A percentile compares a stretch with the other conserved stretches of the same genome.
These are phyloP conservation scores for Mystacornis crossleyi DNA, from an alignment of 2,113 vertebrate genomes.

Conservation along the genomic window DNA sequence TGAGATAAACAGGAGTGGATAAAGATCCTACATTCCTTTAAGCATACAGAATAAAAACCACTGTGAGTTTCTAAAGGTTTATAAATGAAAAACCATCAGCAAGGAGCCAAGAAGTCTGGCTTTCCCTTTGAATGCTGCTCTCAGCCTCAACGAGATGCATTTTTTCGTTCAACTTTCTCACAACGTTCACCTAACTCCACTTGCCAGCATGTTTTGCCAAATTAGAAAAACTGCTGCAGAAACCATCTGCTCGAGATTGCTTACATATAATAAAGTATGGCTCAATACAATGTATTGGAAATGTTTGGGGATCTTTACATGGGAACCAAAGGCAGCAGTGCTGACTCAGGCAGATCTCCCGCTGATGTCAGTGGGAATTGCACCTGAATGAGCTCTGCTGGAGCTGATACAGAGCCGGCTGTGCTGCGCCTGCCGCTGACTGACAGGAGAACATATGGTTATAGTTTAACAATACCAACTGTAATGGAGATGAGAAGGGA, in stretches of 20 bases:
- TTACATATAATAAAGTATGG: background rate
- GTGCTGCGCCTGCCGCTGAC: background rate
- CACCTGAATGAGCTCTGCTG: slow-evolving; percentile 29
- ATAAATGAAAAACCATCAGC: background rate
- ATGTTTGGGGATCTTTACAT: slow-evolving; percentile 43
- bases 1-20: slow-evolving; percentile 16
- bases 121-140: background rate
- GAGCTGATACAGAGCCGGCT: background rate
- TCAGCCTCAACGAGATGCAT: background rate
- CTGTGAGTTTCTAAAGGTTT: background rate
- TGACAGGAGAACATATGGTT: slow-evolving; percentile 10
- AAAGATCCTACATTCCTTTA: background rate
- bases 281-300: slow-evolving; percentile 30
- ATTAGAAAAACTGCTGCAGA: slow-evolving; percentile 44
- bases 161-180: slow-evolving; percentile 32
- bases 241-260: slow-evolving; percentile 49
- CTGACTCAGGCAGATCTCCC: slow-evolving; percentile 44
- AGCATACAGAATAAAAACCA: background rate
- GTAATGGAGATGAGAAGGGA: background rate
- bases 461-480: background rate
- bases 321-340: slow-evolving; percentile 32
- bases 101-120: slow-evolving; percentile 23
- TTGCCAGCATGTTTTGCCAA: slow-evolving; percentile 44
- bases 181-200: background rate
- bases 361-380: slow-evolving; percentile 26